Conservation (phyloP, 2,797 vertebrate species). For the Schizothorax lantsangensis region DNA sequence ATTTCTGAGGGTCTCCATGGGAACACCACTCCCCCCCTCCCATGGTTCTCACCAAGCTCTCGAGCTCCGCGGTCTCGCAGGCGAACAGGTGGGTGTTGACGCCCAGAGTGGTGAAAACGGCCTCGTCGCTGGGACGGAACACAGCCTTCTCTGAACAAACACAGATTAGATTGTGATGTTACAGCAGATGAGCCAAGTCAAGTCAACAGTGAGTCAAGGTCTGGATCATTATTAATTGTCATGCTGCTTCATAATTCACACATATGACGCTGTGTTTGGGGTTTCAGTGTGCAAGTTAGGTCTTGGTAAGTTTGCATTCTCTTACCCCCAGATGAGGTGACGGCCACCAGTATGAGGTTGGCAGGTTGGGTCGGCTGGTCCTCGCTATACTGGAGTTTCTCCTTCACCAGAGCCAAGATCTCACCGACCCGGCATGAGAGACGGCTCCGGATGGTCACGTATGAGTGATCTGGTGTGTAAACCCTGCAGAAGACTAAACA, state of each 20-base stretch:
- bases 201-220: background rate
- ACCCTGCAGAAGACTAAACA: slow-evolving; percentile 94
- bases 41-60: slow-evolving; percentile 84
- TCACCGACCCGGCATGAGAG: slow-evolving; percentile 95
- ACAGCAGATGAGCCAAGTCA: slow-evolving; percentile 9
- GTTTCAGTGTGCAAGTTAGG: background rate
- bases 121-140: slow-evolving; percentile 93
- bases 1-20: slow-evolving; percentile 5
- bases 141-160: slow-evolving; percentile 86
- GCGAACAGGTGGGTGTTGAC: slow-evolving; percentile 97
- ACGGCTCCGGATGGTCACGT: slow-evolving; percentile 94
- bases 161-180: slow-evolving; percentile 22
- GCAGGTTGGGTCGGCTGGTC: slow-evolving; percentile 87
- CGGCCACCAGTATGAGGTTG: slow-evolving; percentile 89
- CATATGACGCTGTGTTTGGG: background rate
- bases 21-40: background rate
- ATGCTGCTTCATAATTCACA: background rate
- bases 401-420: slow-evolving; percentile 90
- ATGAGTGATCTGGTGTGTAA: slow-evolving; percentile 95
- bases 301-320: background rate
- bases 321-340: slow-evolving; percentile 91
- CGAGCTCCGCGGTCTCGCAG: slow-evolving; percentile 87
- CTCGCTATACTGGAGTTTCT: slow-evolving; percentile 95
- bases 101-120: slow-evolving; percentile 95
- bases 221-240: background rate